Base-by-base conservation (phyloP, 2,888 invertebrate species). In the Caenorhabditis wallacei region DNA sequence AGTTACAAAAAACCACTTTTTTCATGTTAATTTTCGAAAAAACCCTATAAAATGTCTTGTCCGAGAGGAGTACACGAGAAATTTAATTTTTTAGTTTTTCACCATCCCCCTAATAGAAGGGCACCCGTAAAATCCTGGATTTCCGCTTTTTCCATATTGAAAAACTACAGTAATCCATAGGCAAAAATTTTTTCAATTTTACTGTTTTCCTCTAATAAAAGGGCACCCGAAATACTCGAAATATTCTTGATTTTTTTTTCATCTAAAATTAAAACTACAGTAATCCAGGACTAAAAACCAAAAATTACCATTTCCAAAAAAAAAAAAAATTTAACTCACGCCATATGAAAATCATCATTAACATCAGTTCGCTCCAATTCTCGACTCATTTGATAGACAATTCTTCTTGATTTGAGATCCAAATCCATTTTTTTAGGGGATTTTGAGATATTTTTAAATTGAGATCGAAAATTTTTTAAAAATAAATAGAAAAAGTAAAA, bases 271-370 rank as follows among this genome's bases (percentile, higher is more conserved):
- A 48, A 48, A 48, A 2, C 46, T 18, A 48, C 46, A 18, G 18
- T 48, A 48, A 18, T 48, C 5, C 18, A 13, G 2, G 11, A 43
- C 43, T 16, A 10, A 2, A 2, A 13, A 13, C 18, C 18, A n/a
- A 48, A 18, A 18, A 18, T 13, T 2, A 18, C 46, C 43, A 10
- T 20, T 20, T 59, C 11, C 37, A 56, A 13, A 46, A 24, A 43
- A 46, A 54, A 26, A n/a, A n/a, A n/a, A n/a, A n/a, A n/a, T n/a
- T n/a, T n/a, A n/a, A 66, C 80, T 80, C 35, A 80, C 80, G 26
- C 69, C 18, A 48, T 63, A 18, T 69, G 63, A 56, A 80, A 80
- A 75, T 80, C 80, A 26, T 80, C 74, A 13, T 70, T 40, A 2
- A 75, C 63, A 37, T 69, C 64, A 10, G 63, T 63, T 11, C 54